Evolutionary conservation across 1,140 invertebrate genomes (phyloP), one percentile per base, ranked within the genome.

Genomic region (Eumaeus atala): DNA sequence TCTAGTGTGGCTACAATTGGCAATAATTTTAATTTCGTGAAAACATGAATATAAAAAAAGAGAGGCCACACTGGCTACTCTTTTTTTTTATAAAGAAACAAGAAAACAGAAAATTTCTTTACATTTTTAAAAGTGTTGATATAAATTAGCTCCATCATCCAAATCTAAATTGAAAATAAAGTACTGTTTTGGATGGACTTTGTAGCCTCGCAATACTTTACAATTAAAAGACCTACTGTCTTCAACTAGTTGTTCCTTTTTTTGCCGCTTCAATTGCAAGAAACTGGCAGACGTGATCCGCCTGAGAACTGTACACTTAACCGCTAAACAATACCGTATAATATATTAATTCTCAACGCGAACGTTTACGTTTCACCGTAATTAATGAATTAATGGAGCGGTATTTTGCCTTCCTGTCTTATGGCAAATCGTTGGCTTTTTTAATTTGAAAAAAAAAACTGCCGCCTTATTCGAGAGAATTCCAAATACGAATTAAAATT

Each of bases 151-250:
- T n/a, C n/a, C n/a, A 50, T 50, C 35, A 50, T 14, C 48, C 16
- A 50, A 34, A 50, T 12, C 48, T 28, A 28, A 28, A 28, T 28
- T 28, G 21, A 28, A 6, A 28, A 28, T 34, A 47, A 44, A 60
- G 9, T 47, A 54, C 16, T 48, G 47, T 52, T 54, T 53, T 17
- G 48, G 53, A 60, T 60, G 48, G 53, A 60, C 55, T 49, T 48
- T 59, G 51, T 54, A 55, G 49, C 48, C n/a, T n/a, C 47, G 40
- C 40, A 40, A 28, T 28, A 28, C 21, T 28, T 28, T 9, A 44
- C 40, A 44, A 44, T 44, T 44, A 44, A n/a, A 44, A 17, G 40
- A 44, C 14, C 40, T 16, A 44, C 14, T 44, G 40, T 44, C 35
- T 28, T 28, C 14, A 16, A 16, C 40, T 44, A 44, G 40, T 28